Evolutionary conservation across 2,888 invertebrate genomes (phyloP), one percentile per base, ranked within the genome.

Genomic region (Myopa testacea): DNA sequence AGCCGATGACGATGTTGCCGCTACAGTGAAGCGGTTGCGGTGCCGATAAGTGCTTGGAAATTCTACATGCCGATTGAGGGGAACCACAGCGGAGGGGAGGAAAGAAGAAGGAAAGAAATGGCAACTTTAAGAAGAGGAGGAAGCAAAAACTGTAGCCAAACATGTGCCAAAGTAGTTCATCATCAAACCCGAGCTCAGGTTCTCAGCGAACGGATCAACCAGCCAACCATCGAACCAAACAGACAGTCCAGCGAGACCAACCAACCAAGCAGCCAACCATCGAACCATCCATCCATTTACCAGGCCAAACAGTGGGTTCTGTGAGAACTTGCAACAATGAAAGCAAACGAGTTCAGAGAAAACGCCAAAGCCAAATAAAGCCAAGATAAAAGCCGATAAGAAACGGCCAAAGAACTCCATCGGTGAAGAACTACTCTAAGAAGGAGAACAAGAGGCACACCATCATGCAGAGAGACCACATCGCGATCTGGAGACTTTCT

Each of bases 81-180:
- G 14, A 65, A 10, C 65, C 26, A 63, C 5, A 63, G n/a, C 5
- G 62, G 34, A 0, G 12, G 62, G 34, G 65, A 37, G 65, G 34
- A 38, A 38, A 65, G 38, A 38, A 14, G 38, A 62, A 14, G 10
- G 4, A 60, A 69, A 68, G 68, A 75, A 75, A 60, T 68, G 74
- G 50, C 52, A 55, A 75, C 16, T 26, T 45, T 45, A 73, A 26
- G 40, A 26, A 38, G 45, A 52, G 19, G 40, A 19, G 52, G 37
- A 63, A 78, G 78, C 60, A 73, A 70, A 79, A 79, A 79, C 78
- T 78, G 77, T 37, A 16, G n/a, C 58, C 75, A 52, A 65, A 55
- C 68, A 7, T 65, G 34, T 4, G 38, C 77, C 79, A 80, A 78
- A 73, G 76, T 69, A 78, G 76, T 76, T 72, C 78, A 76, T 76